A percentile compares a stretch with the other conserved stretches of the same genome.
Conservation (phyloP, 2,797 vertebrate genomes). For the Poecilia picta region DNA sequence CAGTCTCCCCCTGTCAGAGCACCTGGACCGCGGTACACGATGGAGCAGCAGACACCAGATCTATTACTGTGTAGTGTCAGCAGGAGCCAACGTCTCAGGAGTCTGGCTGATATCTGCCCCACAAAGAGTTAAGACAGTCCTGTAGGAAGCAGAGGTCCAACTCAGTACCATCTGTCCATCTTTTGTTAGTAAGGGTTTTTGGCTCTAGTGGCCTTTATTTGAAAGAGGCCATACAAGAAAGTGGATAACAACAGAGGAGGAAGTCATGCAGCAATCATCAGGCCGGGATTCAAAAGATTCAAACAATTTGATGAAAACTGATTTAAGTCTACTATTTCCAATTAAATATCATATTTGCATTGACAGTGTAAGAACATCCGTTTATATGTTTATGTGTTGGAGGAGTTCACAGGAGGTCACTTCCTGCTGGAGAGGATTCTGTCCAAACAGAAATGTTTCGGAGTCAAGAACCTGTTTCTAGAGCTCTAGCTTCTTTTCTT, state of each 20-base stretch:
- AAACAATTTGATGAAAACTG: too few relatives aligned
- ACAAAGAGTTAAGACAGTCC: neutral
- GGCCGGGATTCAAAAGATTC: too few relatives aligned
- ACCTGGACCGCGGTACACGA: neutral
- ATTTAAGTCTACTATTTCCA: too few relatives aligned
- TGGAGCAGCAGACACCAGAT: neutral
- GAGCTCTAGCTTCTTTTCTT: neutral
- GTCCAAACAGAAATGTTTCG: neutral
- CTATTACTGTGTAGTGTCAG: neutral
- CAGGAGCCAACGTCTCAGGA: neutral
- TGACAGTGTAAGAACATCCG: neutral
- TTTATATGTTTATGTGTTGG: neutral
- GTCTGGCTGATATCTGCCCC: neutral
- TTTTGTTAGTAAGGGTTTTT: too few relatives aligned
- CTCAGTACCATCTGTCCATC: too few relatives aligned
- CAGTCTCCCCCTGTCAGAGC: neutral
- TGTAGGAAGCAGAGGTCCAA: neutral
- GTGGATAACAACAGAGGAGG: too few relatives aligned
- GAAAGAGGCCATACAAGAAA: too few relatives aligned
- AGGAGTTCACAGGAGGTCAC: neutral
- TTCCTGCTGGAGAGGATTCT: neutral
- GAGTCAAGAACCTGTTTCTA: neutral
- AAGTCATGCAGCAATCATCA: too few relatives aligned
- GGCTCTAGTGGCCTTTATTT: too few relatives aligned
- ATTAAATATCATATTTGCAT: too few relatives aligned